Evolutionary conservation across 2,888 invertebrate species (phyloP), one percentile per base, ranked within the genome.

Genomic region (Beris morrisii): DNA sequence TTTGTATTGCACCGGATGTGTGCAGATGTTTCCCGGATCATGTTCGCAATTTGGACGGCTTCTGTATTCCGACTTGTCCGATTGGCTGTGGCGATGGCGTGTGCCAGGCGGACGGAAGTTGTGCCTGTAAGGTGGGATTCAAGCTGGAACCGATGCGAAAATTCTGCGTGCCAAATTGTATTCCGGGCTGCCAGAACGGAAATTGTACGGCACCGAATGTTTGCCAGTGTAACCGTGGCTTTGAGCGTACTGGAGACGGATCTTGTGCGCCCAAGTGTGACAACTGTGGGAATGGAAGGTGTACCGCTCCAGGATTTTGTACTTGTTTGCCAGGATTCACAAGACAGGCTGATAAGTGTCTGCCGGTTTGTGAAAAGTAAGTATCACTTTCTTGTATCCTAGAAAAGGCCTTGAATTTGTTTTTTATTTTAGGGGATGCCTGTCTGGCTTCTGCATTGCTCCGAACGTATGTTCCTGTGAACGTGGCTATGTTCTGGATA

Each of bases 61-160:
- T 82, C 66, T 90, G 89, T 71, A 80, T 88, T 0, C 83, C 88
- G 2, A 87, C 87, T 0, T 90, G 89, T 67, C 89, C 89, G 0
- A 84, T 87, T 22, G 86, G 87, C 0, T 90, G 89, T 71, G 83
- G 86, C 69, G 85, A 89, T 69, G 89, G 89, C 0, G 81, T 83
- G 2, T 90, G 89, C 70, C 81, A 85, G 69, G 80, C 83, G 0
- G 82, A 85, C 55, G 83, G 83, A 0, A 82, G 83, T 44, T 91
- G 91, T 69, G 80, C 84, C 6, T 92, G 92, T 73, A 84, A 75
- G 3, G 52, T 56, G 0, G 78, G 78, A 9, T 79, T 74, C 64
- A 64, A 48, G 0, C 69, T 78, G 22, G 77, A 80, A 61, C 73
- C 74, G 84, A 73, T 78, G 83, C 53, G 83, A 9, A 83, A 82